Base-by-base conservation (phyloP, 2,797 vertebrate species). In the Glossophaga mutica region DNA sequence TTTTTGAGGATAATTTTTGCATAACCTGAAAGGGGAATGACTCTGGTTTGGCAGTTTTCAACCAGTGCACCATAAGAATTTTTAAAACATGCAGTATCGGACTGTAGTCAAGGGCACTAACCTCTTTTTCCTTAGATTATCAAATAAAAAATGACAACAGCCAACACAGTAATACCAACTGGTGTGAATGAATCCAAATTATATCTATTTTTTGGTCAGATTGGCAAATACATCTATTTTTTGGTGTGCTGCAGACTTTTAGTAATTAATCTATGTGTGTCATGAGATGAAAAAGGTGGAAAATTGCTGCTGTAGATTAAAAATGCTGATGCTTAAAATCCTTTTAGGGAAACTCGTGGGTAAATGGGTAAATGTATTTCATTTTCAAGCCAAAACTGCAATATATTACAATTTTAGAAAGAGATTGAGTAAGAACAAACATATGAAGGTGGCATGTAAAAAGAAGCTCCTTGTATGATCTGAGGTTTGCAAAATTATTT, bases 401-500 rank as follows among this genome's bases (percentile, higher is more conserved):
- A 42, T 50, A 39, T 24, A 11, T 39, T 89, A 21, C 2, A 22
- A 44, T 67, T 87, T 90, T 59, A 87, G 37, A 79, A 91, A 67
- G n/a, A 32, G 57, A 90, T 74, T 77, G 48, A 67, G 15, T 6
- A 77, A 76, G 44, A 57, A 71, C 19, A 44, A 42, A 62, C 48
- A 81, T 39, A 57, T 0, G 12, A 19, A 74, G 50, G 22, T n/a
- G 12, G 34, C 9, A 70, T 32, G 2, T 81, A 34, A 79, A 67
- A 73, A 76, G 5, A 82, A 55, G 16, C 7, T 70, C 7, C 9
- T 86, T 70, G 4, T 44, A 57, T 76, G 24, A 68, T 26, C 26
- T 77, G 77, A 81, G 34, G 24, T 44, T 89, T 92, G 14, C 67
- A 86, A 87, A 93, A 93, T 50, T 91, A 81, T 77, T 76, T 14